Evolutionary conservation across 2,113 vertebrate species (phyloP).

Genomic region (Aleadryas rufinucha): DNA sequence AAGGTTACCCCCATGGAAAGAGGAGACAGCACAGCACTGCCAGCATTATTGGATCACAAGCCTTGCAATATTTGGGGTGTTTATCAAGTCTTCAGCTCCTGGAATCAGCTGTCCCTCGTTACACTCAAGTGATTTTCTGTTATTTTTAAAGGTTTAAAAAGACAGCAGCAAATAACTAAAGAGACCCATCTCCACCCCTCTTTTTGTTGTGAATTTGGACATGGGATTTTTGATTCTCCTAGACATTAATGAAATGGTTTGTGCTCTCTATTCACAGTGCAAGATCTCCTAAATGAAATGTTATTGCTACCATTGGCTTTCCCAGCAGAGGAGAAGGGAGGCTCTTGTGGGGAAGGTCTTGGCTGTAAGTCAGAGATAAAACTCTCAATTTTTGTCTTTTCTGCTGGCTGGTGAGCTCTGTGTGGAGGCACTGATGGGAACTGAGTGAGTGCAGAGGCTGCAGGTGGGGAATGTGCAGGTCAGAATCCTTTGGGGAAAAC

Average conservation of each 20-base stretch:
- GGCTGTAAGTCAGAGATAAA: neutral
- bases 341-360: neutral
- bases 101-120: neutral
- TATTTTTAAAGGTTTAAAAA: neutral
- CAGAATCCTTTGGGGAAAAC: neutral
- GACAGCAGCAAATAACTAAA: neutral
- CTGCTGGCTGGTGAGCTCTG: neutral
- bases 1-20: neutral
- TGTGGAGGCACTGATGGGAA: neutral
- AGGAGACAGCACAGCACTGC: neutral
- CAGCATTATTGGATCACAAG: neutral
- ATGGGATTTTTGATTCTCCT: neutral
- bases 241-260: neutral
- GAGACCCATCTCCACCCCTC: neutral
- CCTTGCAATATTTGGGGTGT: neutral
- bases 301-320: neutral
- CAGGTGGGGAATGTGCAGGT: neutral
- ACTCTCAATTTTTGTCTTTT: neutral
- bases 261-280: neutral
- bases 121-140: neutral
- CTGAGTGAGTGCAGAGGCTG: neutral
- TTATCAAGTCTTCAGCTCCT: neutral
- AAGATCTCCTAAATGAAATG: neutral
- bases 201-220: neutral
- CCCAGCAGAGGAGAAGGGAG: neutral